A percentile compares a stretch with the other conserved stretches of the same genome.
phyloP scores from a whole-genome alignment of 2,888 invertebrate species.

The Torymus tubicola region DNA sequence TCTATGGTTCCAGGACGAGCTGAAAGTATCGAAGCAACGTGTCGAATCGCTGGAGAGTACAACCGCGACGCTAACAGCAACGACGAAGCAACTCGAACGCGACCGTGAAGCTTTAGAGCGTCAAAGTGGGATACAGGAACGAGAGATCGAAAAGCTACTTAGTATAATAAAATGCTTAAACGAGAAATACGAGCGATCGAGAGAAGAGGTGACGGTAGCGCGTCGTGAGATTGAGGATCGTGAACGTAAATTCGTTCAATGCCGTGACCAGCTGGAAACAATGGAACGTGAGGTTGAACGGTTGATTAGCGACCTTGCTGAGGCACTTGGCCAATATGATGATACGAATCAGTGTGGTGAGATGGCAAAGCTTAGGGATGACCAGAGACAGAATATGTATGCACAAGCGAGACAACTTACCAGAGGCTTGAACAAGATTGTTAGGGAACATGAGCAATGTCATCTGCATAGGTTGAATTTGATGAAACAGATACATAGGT shows the following conservation, averaged over 20 bases:
- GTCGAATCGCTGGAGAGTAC: slow-evolving; percentile 15
- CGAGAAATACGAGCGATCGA: slow-evolving; percentile 57
- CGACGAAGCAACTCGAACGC: slow-evolving; percentile 34
- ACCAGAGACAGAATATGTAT: neutral
- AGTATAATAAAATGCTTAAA: slow-evolving; percentile 62
- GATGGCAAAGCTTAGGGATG: neutral
- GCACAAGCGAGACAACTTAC: slow-evolving; percentile 17
- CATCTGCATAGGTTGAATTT: neutral
- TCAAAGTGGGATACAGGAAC: slow-evolving; percentile 65
- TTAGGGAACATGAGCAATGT: slow-evolving; percentile 48
- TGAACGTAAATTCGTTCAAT: slow-evolving; percentile 15
- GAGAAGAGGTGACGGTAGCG: too few species aligned
- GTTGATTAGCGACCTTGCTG: slow-evolving; percentile 39
- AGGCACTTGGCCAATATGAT: slow-evolving; percentile 30
- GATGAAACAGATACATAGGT: slow-evolving; percentile 42
- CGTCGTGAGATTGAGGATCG: neutral
- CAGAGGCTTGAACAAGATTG: slow-evolving; percentile 26
- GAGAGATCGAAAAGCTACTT: slow-evolving; percentile 67
- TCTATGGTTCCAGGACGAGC: slow-evolving; percentile 25
- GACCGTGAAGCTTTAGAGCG: slow-evolving; percentile 59
- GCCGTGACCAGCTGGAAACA: slow-evolving; percentile 37
- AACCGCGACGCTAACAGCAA: slow-evolving; percentile 5
- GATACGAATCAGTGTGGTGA: neutral
- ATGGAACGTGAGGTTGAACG: slow-evolving; percentile 43
- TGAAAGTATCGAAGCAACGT: slow-evolving; percentile 21